Evolutionary conservation across 1,140 invertebrate species (phyloP).

Genomic region (Mercenaria mercenaria): DNA sequence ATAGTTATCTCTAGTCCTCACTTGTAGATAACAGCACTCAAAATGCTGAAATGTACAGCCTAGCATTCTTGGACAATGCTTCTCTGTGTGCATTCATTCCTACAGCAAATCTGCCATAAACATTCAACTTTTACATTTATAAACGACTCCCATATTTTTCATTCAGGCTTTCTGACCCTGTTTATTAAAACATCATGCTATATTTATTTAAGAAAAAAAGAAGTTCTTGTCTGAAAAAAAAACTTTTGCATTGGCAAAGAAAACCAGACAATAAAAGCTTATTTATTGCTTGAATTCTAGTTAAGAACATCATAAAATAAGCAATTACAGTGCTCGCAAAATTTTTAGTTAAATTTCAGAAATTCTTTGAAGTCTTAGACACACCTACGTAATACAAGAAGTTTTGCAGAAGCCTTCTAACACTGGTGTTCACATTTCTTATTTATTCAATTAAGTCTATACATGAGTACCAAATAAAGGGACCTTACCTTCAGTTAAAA

Average conservation of each 20-base stretch:
- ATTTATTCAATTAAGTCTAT: background rate
- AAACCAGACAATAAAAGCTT: background rate
- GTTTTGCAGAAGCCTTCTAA: background rate
- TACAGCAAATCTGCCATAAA: background rate
- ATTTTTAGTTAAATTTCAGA: background rate
- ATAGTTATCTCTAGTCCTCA: slow-evolving; percentile 18
- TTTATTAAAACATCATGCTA: slow-evolving; percentile 15
- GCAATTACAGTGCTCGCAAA: background rate
- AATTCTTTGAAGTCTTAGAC: slow-evolving; percentile 2
- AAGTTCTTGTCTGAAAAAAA: background rate
- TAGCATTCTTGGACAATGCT: background rate
- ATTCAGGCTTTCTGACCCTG: slow-evolving; percentile 8
- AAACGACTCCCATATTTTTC: slow-evolving; percentile 31
- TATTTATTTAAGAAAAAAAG: background rate
- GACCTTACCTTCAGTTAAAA: background rate
- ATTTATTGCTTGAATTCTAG: background rate
- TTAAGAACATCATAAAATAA: background rate
- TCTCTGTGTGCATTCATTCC: background rate
- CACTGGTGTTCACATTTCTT: background rate
- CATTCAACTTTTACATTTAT: slow-evolving; percentile 35
- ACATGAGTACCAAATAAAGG: background rate
- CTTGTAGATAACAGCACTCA: background rate
- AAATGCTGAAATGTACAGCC: slow-evolving; percentile 3
- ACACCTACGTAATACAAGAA: background rate
- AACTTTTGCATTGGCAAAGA: background rate